Conservation (phyloP, 2,113 vertebrate genomes). For the Bungarus multicinctus region DNA sequence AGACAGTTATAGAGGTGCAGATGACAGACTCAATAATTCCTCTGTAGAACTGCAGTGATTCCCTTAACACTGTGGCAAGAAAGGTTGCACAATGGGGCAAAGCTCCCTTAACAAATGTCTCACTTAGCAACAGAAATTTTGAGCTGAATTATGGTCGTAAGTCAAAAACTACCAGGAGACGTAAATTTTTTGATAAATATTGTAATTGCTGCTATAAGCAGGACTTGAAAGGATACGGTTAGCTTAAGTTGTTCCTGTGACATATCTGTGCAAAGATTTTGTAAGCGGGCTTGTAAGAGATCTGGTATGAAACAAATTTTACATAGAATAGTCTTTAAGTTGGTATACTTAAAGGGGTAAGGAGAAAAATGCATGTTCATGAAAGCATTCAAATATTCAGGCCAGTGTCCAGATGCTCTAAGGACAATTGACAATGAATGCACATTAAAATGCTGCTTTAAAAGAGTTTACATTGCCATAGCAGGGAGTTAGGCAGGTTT, state of each 20-base stretch:
- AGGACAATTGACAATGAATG: neutral
- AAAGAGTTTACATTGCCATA: neutral
- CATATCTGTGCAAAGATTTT: constrained; percentile 8
- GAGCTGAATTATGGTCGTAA: no score
- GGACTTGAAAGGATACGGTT: constrained; percentile 4
- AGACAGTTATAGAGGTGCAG: no score
- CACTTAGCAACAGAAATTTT: no score
- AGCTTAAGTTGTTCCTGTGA: constrained; percentile 24
- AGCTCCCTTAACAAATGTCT: no score
- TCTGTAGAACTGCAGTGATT: no score
- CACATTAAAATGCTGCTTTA: neutral
- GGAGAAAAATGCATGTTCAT: neutral
- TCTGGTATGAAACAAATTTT: constrained; percentile 16
- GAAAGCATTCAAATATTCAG: neutral
- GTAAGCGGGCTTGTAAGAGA: neutral
- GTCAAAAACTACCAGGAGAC: neutral
- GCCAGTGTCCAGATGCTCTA: neutral
- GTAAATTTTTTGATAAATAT: constrained; percentile 37
- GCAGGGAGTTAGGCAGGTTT: constrained; percentile 5
- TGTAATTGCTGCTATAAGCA: constrained; percentile 35
- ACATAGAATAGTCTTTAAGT: neutral
- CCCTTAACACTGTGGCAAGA: no score
- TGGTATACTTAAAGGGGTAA: constrained; percentile 8
- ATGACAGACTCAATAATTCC: no score
- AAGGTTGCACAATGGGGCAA: no score